phyloP scores from a whole-genome alignment of 1,140 invertebrate species.

The Caenorhabditis elegans region DNA sequence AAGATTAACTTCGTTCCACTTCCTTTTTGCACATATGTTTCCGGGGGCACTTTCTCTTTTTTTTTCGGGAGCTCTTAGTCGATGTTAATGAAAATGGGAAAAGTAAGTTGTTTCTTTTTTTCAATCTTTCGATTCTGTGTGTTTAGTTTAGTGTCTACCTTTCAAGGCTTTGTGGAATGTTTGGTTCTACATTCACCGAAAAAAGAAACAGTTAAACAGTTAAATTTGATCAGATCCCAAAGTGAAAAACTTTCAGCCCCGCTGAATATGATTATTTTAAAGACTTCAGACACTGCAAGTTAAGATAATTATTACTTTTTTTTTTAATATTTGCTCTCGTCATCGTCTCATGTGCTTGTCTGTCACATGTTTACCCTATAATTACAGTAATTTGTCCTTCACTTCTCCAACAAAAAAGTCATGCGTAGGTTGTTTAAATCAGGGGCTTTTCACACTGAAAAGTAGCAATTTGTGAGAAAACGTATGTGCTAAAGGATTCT shows the following conservation, averaged over 20 bases:
- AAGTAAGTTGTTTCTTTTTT: neutral
- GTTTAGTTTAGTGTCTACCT: neutral
- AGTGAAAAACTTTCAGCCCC: too few species aligned
- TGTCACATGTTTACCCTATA: neutral
- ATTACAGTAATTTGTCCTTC: neutral
- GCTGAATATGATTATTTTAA: too few species aligned
- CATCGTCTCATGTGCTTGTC: too few species aligned
- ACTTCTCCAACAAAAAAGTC: neutral
- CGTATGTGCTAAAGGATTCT: neutral
- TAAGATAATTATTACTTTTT: too few species aligned
- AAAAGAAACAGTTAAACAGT: too few species aligned
- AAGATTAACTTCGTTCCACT: neutral
- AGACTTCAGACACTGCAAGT: too few species aligned
- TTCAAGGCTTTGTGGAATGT: too few species aligned
- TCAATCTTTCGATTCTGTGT: neutral
- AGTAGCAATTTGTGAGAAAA: neutral
- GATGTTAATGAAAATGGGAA: neutral
- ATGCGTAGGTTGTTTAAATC: neutral
- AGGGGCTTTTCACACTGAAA: neutral
- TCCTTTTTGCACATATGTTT: neutral
- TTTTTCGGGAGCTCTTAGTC: neutral
- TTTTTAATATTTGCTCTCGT: too few species aligned
- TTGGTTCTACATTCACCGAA: too few species aligned
- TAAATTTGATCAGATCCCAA: too few species aligned
- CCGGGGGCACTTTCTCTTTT: neutral